Evolutionary conservation across 2,113 vertebrate genomes (phyloP).

Genomic region (Australoheros scitulus): DNA sequence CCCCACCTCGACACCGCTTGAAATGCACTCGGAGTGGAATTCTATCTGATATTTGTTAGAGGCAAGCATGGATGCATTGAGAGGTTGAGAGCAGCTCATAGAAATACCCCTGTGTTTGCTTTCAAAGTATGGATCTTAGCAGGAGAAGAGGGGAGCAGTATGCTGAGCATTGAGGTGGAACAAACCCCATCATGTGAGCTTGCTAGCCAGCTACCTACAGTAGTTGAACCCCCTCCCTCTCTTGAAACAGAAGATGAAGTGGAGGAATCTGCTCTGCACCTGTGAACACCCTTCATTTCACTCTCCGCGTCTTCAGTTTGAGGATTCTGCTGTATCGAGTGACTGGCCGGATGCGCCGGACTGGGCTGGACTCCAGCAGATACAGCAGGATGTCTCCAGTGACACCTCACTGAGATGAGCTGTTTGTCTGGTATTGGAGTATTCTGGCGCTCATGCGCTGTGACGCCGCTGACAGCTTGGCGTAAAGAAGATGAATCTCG

Average conservation of each 20-base stretch:
- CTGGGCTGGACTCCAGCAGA: conserved; percentile 5
- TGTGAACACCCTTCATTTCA: conserved; percentile 41
- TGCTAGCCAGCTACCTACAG: conserved; percentile 13
- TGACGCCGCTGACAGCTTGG: conserved; percentile 61
- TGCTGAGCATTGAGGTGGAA: conserved; percentile 57
- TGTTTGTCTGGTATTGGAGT: conserved; percentile 36
- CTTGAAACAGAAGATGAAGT: conserved; percentile 24
- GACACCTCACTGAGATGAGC: conserved; percentile 51
- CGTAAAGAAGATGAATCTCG: conserved; percentile 74
- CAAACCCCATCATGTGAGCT: conserved; percentile 55
- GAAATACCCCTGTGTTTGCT: conserved; percentile 74
- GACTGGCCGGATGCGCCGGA: not conserved
- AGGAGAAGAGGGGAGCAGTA: conserved; percentile 14
- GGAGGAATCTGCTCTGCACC: conserved; percentile 41
- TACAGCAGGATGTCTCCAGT: conserved; percentile 33
- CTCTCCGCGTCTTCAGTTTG: not conserved
- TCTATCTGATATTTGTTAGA: conserved; percentile 75
- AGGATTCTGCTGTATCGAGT: not conserved
- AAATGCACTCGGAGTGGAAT: conserved; percentile 67
- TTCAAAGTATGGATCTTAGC: conserved; percentile 62
- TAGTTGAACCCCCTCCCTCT: conserved; percentile 10
- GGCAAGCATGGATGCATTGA: conserved; percentile 62
- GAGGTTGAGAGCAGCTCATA: conserved; percentile 63
- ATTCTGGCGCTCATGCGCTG: conserved; percentile 19
- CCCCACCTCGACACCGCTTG: conserved; percentile 47